phyloP scores from a whole-genome alignment of 1,140 invertebrate species.

The Ips typographus region DNA sequence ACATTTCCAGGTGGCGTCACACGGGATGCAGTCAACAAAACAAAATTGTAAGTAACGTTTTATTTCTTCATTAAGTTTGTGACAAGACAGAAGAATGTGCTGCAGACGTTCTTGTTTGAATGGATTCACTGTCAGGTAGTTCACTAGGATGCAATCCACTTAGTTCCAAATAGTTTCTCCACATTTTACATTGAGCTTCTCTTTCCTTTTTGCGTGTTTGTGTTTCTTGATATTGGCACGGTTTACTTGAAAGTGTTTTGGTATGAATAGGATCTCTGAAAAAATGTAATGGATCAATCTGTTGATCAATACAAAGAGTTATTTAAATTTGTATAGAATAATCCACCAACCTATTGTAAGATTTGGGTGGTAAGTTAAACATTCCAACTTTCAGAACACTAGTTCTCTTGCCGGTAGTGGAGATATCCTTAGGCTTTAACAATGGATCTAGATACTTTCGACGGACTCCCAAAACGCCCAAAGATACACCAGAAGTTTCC shows the following conservation, averaged over 20 bases:
- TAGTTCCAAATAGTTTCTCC: conserved; percentile 38
- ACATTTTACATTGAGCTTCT: conserved; percentile 40
- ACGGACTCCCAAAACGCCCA: conserved; percentile 49
- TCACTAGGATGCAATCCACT: conserved; percentile 12
- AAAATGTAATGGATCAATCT: neutral
- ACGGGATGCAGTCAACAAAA: conserved; percentile 38
- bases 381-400: conserved; percentile 39
- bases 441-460: conserved; percentile 43
- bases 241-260: conserved; percentile 34
- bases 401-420: conserved; percentile 36
- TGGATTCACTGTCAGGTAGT: neutral
- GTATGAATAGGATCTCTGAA: conserved; percentile 12
- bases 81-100: neutral
- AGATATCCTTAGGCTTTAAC: conserved; percentile 44
- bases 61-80: neutral
- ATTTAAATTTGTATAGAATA: neutral
- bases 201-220: conserved; percentile 32
- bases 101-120: conserved; percentile 7
- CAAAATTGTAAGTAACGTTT: conserved; percentile 39
- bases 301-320: neutral
- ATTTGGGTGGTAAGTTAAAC: conserved; percentile 32
- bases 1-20: conserved; percentile 38
- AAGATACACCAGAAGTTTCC: conserved; percentile 39
- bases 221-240: conserved; percentile 39
- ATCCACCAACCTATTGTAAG: neutral